Percentiles rank a stretch among this genome's conserved stretches.
Conservation (phyloP, 2,888 invertebrate genomes). For the Archips xylosteana region DNA sequence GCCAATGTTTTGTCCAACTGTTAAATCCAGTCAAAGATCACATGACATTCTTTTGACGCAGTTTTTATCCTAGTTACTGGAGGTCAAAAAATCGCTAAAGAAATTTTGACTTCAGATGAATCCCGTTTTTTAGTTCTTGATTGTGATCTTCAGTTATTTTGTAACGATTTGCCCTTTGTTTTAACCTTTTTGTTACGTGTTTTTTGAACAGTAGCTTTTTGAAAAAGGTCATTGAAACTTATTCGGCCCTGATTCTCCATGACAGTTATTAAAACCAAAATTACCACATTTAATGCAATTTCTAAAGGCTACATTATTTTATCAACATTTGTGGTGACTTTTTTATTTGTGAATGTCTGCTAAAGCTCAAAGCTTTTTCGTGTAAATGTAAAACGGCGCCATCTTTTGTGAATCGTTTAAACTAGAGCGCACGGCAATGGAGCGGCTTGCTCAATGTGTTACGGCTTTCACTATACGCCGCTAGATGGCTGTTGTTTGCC, state of each 20-base stretch:
- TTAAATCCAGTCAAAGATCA: constrained; percentile 29
- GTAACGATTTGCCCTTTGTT: not conserved
- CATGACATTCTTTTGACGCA: constrained; percentile 34
- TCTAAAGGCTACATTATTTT: constrained; percentile 23
- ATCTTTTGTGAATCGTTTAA: constrained; percentile 6
- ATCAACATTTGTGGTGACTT: not conserved
- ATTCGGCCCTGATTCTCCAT: constrained; percentile 12
- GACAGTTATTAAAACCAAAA: constrained; percentile 1
- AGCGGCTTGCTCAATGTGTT: constrained; percentile 7
- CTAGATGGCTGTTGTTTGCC: constrained; percentile 27
- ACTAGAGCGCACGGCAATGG: not conserved
- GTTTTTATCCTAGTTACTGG: not conserved
- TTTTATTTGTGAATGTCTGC: not conserved
- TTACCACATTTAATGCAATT: not conserved
- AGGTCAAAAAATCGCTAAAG: not conserved
- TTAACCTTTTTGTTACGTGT: not conserved
- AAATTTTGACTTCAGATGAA: not conserved
- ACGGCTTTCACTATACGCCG: constrained; percentile 25
- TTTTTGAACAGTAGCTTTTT: constrained; percentile 31
- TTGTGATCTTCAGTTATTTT: constrained; percentile 14
- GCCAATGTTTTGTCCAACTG: constrained; percentile 1
- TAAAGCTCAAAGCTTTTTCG: constrained; percentile 7
- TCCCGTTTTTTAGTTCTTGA: not conserved
- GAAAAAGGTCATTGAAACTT: not conserved
- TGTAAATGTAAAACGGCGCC: constrained; percentile 21